These are phyloP conservation scores for Megaustenia siamemsis DNA, from an alignment of 2,888 invertebrate genomes.

Conservation along the genomic window DNA sequence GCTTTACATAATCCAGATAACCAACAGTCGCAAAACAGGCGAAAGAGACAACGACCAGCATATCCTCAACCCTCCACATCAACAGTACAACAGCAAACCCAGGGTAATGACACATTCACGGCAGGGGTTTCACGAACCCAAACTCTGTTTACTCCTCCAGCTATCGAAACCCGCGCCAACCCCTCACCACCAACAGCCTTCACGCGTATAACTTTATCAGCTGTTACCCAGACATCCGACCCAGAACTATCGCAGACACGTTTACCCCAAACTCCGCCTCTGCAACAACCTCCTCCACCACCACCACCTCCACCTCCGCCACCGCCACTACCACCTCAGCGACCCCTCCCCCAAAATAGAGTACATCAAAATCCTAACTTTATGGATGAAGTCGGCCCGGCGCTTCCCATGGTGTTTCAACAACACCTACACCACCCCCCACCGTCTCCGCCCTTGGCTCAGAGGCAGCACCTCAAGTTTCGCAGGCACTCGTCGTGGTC, in stretches of 20 bases:
- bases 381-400: slow-evolving; percentile 9
- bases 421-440: slow-evolving; percentile 36
- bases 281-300: background rate
- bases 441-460: slow-evolving; percentile 18
- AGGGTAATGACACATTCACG: background rate
- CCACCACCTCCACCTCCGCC: background rate
- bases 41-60: slow-evolving; percentile 10
- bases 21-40: slow-evolving; percentile 21
- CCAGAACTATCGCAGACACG: background rate
- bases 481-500: slow-evolving; percentile 1
- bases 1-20: background rate
- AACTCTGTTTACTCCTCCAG: background rate
- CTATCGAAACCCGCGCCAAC: slow-evolving; percentile 16
- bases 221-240: background rate
- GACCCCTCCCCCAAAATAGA: slow-evolving; percentile 11
- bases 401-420: background rate
- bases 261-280: background rate
- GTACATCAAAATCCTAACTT: background rate
- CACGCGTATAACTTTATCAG: background rate
- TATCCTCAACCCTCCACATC: background rate
- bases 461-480: slow-evolving; percentile 16
- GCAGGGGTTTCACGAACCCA: background rate
- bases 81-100: background rate
- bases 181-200: background rate
- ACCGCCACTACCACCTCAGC: slow-evolving; percentile 24